phyloP scores from a whole-genome alignment of 1,140 invertebrate species.

The Sycophila sp. region DNA sequence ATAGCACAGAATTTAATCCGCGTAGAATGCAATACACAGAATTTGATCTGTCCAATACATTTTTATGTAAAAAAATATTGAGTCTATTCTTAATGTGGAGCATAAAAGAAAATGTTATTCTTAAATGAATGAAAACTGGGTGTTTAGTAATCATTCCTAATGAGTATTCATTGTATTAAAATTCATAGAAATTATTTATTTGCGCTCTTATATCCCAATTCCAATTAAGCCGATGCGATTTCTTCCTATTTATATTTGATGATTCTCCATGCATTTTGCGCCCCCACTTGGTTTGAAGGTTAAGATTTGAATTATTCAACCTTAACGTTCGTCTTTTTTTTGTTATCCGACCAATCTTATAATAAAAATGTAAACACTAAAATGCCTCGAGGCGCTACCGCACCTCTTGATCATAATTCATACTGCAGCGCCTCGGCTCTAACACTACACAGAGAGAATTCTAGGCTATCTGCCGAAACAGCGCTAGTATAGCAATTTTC shows the following conservation, averaged over 20 bases:
- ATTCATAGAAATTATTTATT: not conserved
- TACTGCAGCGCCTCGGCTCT: too few relatives aligned
- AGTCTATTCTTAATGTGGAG: not conserved
- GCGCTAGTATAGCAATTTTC: too few relatives aligned
- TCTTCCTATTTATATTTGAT: not conserved
- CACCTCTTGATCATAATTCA: too few relatives aligned
- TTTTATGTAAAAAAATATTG: constrained; percentile 31
- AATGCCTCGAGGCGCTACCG: too few relatives aligned
- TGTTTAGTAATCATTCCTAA: too few relatives aligned
- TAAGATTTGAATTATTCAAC: not conserved
- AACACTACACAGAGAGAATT: too few relatives aligned
- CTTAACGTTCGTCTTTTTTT: too few relatives aligned
- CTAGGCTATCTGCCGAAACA: too few relatives aligned
- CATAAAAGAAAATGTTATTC: constrained; percentile 1
- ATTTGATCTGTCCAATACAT: constrained; percentile 53
- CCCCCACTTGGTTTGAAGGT: not conserved
- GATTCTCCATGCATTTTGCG: not conserved
- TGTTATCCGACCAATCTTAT: too few relatives aligned
- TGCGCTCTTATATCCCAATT: not conserved
- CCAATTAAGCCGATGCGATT: not conserved
- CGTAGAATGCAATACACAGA: too few relatives aligned
- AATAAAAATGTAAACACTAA: too few relatives aligned
- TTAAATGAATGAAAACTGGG: not conserved
- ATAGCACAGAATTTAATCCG: constrained; percentile 44
- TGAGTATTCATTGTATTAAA: not conserved